phyloP scores from a whole-genome alignment of 37 sponge, comb jelly and placozoan genomes.

The Amphimedon queenslandica region DNA sequence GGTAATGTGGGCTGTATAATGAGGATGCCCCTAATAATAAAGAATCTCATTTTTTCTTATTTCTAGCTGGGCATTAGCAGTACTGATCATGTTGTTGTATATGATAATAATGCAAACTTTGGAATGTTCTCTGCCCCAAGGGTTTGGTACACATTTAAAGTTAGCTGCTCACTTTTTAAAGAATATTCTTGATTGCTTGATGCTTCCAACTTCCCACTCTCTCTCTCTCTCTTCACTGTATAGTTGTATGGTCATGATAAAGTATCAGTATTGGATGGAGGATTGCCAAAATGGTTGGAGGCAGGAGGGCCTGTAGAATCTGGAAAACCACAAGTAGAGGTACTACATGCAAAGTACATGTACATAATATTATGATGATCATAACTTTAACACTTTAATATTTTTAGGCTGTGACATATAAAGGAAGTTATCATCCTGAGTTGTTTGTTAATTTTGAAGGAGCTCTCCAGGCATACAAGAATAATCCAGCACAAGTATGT shows the following conservation, averaged over 20 bases:
- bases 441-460: not conserved
- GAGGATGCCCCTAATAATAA: not conserved
- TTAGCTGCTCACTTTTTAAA: constrained; percentile 5
- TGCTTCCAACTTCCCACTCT: not conserved
- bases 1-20: constrained; percentile 11
- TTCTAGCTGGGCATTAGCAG: constrained; percentile 64
- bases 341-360: not conserved
- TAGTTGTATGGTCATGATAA: constrained; percentile 71
- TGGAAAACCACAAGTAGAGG: constrained; percentile 5
- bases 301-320: constrained; percentile 37
- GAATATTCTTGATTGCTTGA: not conserved
- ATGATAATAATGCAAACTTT: constrained; percentile 73
- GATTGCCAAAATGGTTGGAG: constrained; percentile 66
- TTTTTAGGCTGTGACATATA: not conserved
- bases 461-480: not conserved
- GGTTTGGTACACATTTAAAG: constrained; percentile 66
- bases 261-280: constrained; percentile 75
- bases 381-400: not conserved
- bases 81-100: constrained; percentile 66
- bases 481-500: not conserved
- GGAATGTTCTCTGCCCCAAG: constrained; percentile 70
- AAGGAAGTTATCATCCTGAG: not conserved
- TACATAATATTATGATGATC: not conserved
- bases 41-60: not conserved
- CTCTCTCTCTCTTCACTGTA: not conserved